Base-by-base conservation (phyloP, 2,113 vertebrate genomes). In the Ondatra zibethicus region DNA sequence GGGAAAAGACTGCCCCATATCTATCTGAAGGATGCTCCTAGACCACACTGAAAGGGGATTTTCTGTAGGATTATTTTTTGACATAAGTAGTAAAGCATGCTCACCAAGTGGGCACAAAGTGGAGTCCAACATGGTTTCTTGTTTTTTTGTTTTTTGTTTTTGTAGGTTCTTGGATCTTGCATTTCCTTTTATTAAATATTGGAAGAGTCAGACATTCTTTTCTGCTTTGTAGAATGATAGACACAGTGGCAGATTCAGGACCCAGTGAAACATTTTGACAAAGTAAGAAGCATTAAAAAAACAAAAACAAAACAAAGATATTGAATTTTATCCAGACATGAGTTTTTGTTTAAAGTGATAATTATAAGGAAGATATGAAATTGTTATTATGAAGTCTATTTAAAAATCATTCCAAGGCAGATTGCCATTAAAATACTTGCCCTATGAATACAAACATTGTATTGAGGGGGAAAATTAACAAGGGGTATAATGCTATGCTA, bases 381-480 rank as follows among this genome's bases (percentile, higher is more conserved):
- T 93, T 75, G 81, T 92, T 89, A 93, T 92, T 76, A 77, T 89
- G 36, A 86, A 78, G 8, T 76, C 10, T 68, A 65, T 58, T 86
- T 94, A 89, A 80, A 88, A 94, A 72, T 89, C 13, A 29, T 58
- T 92, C 31, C 76, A 80, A 70, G 84, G 68, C n/a, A 93, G 94
- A 5, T 2, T 42, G 63, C 72, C 5, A 66, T 96, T 42, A 78
- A 89, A 94, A 89, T 50, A 84, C 66, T 84, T 93, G 73, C 73
- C n/a, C 39, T 87, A 91, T 47, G 47, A 94, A 78, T 63, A 80
- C 47, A 85, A 90, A 80, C 88, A 75, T 96, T 93, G 96, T 90
- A 87, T 92, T 94, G 76, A 84, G 50, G 65, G 33, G 31, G 88
- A 77, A 61, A 61, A 87, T 92, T 89, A 91, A 73, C 73, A 91